Evolutionary conservation across 2,113 vertebrate species (phyloP).

Genomic region (Glaucidium brasilianum): DNA sequence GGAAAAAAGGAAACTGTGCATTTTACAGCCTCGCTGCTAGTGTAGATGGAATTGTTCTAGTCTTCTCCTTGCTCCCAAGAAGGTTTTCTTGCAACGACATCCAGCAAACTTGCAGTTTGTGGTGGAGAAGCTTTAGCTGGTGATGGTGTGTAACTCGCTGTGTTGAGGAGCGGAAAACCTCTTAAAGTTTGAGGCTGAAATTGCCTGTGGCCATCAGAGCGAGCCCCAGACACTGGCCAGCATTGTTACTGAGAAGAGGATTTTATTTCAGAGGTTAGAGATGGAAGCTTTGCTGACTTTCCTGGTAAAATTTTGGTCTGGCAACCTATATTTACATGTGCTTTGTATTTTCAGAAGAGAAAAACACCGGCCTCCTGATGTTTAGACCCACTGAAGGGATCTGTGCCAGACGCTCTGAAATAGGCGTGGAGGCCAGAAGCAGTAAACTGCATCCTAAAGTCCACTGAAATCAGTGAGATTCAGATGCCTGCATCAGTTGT

Average conservation of each 20-base stretch:
- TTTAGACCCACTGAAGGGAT: accelerated
- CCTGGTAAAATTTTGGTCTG: not conserved
- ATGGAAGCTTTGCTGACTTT: not conserved
- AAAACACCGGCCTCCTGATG: not conserved
- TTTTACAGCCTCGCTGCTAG: accelerated
- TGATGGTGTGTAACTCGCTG: accelerated
- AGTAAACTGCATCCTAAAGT: accelerated
- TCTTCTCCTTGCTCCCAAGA: not conserved
- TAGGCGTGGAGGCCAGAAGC: not conserved
- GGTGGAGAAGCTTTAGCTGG: not conserved
- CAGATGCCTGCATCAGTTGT: accelerated
- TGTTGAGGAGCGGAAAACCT: no score
- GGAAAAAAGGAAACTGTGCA: not conserved
- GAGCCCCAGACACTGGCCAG: accelerated
- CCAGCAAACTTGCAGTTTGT: not conserved
- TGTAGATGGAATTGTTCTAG: not conserved
- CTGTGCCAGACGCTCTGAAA: not conserved
- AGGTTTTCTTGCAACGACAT: not conserved
- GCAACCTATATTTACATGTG: accelerated
- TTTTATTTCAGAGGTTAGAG: not conserved
- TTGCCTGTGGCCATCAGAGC: accelerated
- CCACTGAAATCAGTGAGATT: not conserved
- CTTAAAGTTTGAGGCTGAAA: not conserved
- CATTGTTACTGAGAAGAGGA: not conserved
- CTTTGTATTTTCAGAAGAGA: not conserved